A percentile compares a stretch with the other conserved stretches of the same genome.
Evolutionary conservation across 2,888 invertebrate genomes (phyloP).

Genomic region (Drosophila formosana): DNA sequence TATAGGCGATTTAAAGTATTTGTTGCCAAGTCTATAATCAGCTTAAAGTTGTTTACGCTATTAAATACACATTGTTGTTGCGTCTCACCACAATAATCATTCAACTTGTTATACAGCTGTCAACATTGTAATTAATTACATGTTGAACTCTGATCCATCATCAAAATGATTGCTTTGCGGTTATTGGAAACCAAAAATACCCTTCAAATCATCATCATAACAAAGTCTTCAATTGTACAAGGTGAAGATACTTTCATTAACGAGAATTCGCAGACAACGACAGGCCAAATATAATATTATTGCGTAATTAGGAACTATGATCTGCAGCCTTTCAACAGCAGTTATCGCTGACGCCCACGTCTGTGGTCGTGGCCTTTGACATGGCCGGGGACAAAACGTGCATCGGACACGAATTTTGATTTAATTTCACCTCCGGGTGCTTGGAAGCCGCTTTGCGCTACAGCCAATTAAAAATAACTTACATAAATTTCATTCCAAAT

Average conservation of each 20-base stretch:
- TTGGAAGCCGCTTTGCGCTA: slow-evolving; percentile 28
- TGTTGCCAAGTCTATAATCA: not conserved
- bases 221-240: slow-evolving; percentile 1
- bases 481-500: slow-evolving; percentile 64
- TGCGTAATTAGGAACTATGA: slow-evolving; percentile 58
- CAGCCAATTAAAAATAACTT: slow-evolving; percentile 73
- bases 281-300: slow-evolving; percentile 43
- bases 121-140: slow-evolving; percentile 66
- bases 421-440: slow-evolving; percentile 61
- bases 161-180: slow-evolving; percentile 45
- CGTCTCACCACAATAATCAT: slow-evolving; percentile 12
- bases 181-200: slow-evolving; percentile 40
- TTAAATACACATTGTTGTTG: not conserved
- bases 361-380: slow-evolving; percentile 45
- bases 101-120: slow-evolving; percentile 38
- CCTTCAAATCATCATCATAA: slow-evolving; percentile 41
- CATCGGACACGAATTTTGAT: slow-evolving; percentile 59
- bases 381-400: slow-evolving; percentile 23
- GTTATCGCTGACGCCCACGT: slow-evolving; percentile 11
- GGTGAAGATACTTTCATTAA: slow-evolving; percentile 2
- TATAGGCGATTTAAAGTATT: not conserved
- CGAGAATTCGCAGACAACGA: slow-evolving; percentile 23
- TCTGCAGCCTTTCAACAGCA: slow-evolving; percentile 32
- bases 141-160: slow-evolving; percentile 42
- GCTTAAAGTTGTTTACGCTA: not conserved